Percentiles rank a stretch among this genome's conserved stretches.
Conservation (phyloP, 2,113 vertebrate species). For the Pteropus alecto region DNA sequence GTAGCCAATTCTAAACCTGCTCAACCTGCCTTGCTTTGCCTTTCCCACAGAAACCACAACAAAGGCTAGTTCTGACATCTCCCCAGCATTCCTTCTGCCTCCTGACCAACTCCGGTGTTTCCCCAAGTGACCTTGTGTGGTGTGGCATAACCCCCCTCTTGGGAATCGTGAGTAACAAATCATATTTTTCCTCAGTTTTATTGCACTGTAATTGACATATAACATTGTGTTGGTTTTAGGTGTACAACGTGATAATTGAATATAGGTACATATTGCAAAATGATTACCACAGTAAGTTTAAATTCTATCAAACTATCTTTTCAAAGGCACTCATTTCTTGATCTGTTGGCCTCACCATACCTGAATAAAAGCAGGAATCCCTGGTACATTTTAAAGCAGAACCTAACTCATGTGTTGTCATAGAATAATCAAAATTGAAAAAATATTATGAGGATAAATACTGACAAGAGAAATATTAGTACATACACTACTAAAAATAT, state of each 20-base stretch:
- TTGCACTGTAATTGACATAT: neutral
- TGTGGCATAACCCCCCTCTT: neutral
- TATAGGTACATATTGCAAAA: neutral
- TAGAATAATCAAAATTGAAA: neutral
- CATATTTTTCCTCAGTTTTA: neutral
- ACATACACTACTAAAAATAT: neutral
- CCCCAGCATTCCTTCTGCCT: neutral
- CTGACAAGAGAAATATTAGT: neutral
- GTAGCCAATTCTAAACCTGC: neutral
- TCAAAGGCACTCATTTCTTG: neutral
- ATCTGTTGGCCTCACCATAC: neutral
- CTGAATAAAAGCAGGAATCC: neutral
- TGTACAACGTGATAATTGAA: neutral
- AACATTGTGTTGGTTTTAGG: neutral
- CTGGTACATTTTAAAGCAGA: neutral
- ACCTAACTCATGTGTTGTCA: neutral
- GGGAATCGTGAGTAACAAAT: neutral
- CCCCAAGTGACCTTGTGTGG: accelerated
- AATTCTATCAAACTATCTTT: neutral
- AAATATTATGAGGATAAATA: neutral
- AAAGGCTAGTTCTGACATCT: neutral
- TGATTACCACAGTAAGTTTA: neutral
- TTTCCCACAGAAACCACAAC: neutral
- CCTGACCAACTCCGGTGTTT: neutral
- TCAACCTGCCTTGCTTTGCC: neutral